Percentiles rank a stretch among this genome's conserved stretches.
These are phyloP conservation scores for Dendrolimus punctatus DNA, from an alignment of 1,140 invertebrate genomes.

Conservation along the genomic window DNA sequence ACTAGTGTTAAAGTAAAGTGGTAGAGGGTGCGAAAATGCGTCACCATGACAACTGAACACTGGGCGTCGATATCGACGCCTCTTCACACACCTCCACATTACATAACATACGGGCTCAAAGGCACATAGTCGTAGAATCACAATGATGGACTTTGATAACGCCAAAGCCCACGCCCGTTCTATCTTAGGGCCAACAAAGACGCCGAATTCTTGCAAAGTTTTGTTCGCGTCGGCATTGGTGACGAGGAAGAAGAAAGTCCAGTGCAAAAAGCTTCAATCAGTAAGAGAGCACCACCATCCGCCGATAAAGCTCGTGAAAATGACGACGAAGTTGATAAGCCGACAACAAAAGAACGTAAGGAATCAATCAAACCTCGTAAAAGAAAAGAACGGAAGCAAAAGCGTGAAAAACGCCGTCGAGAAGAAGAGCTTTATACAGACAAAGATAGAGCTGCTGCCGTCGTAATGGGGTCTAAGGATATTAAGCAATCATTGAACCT, in stretches of 20 bases:
- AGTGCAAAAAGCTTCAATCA: slow-evolving; percentile 63
- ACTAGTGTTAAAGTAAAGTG: slow-evolving; percentile 25
- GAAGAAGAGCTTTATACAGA: slow-evolving; percentile 90
- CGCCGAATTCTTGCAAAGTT: slow-evolving; percentile 82
- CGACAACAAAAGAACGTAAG: slow-evolving; percentile 34
- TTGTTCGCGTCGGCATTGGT: slow-evolving; percentile 76
- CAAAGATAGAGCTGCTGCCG: slow-evolving; percentile 91
- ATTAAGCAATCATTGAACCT: slow-evolving; percentile 88
- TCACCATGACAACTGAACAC: slow-evolving; percentile 56
- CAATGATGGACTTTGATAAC: slow-evolving; percentile 40
- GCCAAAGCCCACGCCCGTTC: slow-evolving; percentile 62
- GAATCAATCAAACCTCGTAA: slow-evolving; percentile 54
- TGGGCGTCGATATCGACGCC: slow-evolving; percentile 53
- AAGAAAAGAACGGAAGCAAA: slow-evolving; percentile 57
- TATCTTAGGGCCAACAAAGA: slow-evolving; percentile 77
- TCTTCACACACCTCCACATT: slow-evolving; percentile 46
- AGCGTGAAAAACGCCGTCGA: slow-evolving; percentile 72
- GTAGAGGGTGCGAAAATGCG: slow-evolving; percentile 59
- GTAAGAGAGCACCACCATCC: slow-evolving; percentile 46
- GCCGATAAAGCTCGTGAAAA: slow-evolving; percentile 31
- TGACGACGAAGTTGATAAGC: slow-evolving; percentile 40
- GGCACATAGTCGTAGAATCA: slow-evolving; percentile 11
- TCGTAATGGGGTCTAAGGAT: slow-evolving; percentile 86
- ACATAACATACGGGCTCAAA: slow-evolving; percentile 29
- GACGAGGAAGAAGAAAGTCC: slow-evolving; percentile 57